phyloP scores from a whole-genome alignment of 2,797 vertebrate genomes.

The Phalloptychus januarius region DNA sequence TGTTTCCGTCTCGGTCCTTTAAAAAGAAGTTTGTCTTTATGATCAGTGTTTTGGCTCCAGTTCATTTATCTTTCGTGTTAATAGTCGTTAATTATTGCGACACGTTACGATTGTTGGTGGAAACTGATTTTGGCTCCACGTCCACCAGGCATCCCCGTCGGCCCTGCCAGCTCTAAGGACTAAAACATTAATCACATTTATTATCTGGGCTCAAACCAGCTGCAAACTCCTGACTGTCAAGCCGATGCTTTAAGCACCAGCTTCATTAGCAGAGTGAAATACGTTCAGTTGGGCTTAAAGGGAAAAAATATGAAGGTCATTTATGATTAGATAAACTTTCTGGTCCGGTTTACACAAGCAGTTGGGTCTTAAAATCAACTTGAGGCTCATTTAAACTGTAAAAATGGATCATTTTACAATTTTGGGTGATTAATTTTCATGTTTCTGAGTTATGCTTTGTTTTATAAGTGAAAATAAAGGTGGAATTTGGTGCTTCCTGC shows the following conservation, averaged over 20 bases:
- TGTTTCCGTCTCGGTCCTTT: not conserved
- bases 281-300: constrained; percentile 10
- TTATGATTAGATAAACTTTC: constrained; percentile 7
- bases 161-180: constrained; percentile 20
- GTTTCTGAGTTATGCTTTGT: not conserved
- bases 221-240: not conserved
- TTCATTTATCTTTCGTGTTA: not conserved
- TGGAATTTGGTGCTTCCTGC: not conserved
- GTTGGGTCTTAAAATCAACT: not conserved
- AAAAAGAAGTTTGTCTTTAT: not conserved
- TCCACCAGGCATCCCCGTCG: not conserved
- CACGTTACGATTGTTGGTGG: not conserved
- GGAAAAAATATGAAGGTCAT: constrained; percentile 29
- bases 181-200: constrained; percentile 42
- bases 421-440: not conserved
- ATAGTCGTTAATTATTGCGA: not conserved
- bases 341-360: constrained; percentile 4
- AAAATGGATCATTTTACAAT: not conserved
- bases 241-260: constrained; percentile 15
- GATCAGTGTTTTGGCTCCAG: not conserved
- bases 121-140: constrained; percentile 3
- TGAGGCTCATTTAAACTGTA: not conserved
- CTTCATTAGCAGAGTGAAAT: constrained; percentile 22
- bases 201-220: constrained; percentile 31
- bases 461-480: not conserved